phyloP scores from a whole-genome alignment of 2,113 vertebrate species.

The Equus przewalskii region DNA sequence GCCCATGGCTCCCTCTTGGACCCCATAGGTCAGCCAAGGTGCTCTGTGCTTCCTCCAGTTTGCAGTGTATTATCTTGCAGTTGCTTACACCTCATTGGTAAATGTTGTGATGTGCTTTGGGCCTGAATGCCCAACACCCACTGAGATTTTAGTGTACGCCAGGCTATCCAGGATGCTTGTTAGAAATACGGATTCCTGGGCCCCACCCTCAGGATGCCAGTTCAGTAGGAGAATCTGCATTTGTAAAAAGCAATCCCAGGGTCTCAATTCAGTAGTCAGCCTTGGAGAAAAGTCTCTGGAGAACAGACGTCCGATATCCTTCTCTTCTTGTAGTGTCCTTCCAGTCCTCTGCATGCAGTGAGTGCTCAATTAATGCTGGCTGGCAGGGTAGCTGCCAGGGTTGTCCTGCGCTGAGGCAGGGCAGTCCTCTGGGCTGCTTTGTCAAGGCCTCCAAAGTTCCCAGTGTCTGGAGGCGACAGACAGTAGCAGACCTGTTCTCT shows the following conservation, averaged over 20 bases:
- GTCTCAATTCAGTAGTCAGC: neutral
- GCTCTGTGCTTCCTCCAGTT: neutral
- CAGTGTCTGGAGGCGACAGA: constrained; percentile 73
- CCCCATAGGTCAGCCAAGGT: neutral
- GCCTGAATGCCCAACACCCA: neutral
- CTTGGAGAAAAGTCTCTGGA: neutral
- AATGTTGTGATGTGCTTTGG: neutral
- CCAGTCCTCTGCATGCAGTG: neutral
- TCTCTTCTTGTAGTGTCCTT: neutral
- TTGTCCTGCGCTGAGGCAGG: constrained; percentile 20
- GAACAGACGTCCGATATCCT: neutral
- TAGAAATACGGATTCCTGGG: neutral
- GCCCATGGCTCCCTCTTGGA: neutral
- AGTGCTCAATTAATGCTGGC: neutral
- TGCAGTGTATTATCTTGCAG: neutral
- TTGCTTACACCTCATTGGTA: neutral
- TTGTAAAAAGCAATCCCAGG: neutral
- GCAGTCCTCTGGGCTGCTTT: constrained; percentile 64
- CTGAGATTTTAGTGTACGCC: neutral
- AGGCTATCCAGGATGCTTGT: neutral
- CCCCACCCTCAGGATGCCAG: neutral
- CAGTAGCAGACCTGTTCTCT: constrained; percentile 80
- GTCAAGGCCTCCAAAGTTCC: constrained; percentile 68
- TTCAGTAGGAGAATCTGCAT: neutral
- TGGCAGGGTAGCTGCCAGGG: neutral